These are phyloP conservation scores for Thripadectes ignobilis DNA, from an alignment of 2,797 vertebrate genomes.

Conservation along the genomic window DNA sequence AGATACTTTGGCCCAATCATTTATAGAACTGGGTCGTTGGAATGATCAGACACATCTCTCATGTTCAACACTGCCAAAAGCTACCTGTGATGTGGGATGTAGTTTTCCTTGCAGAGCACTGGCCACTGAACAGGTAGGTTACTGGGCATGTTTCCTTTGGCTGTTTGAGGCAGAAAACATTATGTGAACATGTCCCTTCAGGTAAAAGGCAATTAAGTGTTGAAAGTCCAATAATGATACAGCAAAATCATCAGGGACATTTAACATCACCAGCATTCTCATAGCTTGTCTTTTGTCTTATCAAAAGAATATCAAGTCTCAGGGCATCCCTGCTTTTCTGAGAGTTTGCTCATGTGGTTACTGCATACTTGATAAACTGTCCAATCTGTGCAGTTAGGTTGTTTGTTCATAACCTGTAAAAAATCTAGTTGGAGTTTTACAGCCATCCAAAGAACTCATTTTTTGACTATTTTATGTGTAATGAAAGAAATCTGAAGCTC, in stretches of 20 bases:
- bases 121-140: neutral
- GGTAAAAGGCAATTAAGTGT: neutral
- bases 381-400: neutral
- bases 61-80: neutral
- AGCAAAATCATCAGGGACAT: neutral
- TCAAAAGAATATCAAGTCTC: neutral
- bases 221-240: neutral
- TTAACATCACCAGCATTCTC: neutral
- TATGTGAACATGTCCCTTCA: neutral
- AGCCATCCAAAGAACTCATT: neutral
- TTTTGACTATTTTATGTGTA: neutral
- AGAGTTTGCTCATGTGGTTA: neutral
- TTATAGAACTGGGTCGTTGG: neutral
- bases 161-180: neutral
- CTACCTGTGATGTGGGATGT: neutral
- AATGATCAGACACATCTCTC: neutral
- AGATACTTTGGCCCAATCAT: neutral
- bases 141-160: neutral
- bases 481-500: neutral
- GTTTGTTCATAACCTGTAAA: neutral
- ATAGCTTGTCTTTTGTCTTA: neutral
- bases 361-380: neutral
- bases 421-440: neutral
- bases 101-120: neutral
- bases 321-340: neutral